Evolutionary conservation across 2,797 vertebrate species (phyloP).

Genomic region (Sardinella longiceps): DNA sequence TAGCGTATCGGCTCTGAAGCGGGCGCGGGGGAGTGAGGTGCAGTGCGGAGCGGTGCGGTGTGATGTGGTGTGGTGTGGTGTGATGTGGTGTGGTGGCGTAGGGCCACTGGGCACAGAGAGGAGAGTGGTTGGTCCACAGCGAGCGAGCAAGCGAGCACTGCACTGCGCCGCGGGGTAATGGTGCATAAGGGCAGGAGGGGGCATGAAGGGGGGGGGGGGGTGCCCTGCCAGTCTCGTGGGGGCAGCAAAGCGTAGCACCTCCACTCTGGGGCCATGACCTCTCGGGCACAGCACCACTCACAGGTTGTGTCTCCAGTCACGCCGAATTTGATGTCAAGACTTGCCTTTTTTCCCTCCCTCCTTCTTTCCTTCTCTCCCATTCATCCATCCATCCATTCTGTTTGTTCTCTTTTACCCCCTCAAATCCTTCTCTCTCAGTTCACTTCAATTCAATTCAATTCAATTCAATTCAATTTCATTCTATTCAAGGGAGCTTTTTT

Average conservation of each 20-base stretch:
- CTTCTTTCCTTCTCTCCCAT: not conserved
- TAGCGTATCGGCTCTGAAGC: not conserved
- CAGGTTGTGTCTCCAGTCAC: not conserved
- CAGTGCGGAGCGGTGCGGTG: too few relatives aligned
- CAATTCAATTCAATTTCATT: too few relatives aligned
- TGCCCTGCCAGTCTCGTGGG: not conserved
- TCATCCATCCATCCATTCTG: not conserved
- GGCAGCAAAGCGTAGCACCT: not conserved
- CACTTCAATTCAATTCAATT: too few relatives aligned
- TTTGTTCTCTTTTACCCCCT: not conserved
- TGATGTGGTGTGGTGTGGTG: too few relatives aligned
- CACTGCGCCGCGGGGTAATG: not conserved
- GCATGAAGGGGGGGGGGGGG: not conserved
- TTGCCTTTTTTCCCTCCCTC: not conserved
- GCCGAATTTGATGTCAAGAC: not conserved
- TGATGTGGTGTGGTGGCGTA: not conserved
- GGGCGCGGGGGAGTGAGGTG: not conserved
- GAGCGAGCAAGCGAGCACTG: too few relatives aligned
- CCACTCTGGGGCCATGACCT: not conserved
- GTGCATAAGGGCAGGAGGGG: not conserved
- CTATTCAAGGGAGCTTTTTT: too few relatives aligned
- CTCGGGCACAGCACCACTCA: not conserved
- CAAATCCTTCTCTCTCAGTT: not conserved
- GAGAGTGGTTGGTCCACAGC: not conserved
- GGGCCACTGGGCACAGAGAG: not conserved